Evolutionary conservation across 2,888 invertebrate genomes (phyloP).

Genomic region (Drosophila aldrichi): DNA sequence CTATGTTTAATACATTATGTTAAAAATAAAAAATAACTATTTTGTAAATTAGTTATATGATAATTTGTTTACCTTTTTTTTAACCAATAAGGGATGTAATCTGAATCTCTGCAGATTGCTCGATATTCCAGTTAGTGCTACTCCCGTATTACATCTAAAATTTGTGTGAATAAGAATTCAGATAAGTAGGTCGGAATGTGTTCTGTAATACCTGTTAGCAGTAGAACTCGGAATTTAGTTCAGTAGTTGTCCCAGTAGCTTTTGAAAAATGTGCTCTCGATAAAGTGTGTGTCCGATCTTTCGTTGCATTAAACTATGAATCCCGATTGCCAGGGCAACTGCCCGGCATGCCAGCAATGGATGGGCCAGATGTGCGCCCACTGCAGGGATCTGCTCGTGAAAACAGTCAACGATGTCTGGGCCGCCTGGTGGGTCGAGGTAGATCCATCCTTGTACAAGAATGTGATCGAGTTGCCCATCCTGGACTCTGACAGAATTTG

Average conservation of each 20-base stretch:
- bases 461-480: background rate
- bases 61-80: too few species aligned
- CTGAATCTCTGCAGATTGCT: background rate
- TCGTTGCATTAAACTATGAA: constrained; percentile 1
- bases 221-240: background rate
- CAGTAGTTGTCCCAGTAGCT: background rate
- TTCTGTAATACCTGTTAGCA: background rate
- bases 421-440: background rate
- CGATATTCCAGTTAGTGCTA: background rate
- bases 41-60: too few species aligned
- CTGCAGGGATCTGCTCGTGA: constrained; percentile 1
- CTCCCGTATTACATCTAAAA: too few species aligned
- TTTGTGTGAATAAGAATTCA: background rate
- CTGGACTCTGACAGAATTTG: background rate
- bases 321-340: background rate
- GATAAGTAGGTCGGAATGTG: background rate
- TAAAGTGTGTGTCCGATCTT: background rate
- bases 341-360: background rate
- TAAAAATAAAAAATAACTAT: too few species aligned
- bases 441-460: background rate
- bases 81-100: background rate
- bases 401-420: background rate
- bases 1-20: too few species aligned
- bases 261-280: constrained; percentile 4
- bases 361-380: background rate